Evolutionary conservation across 1,140 invertebrate genomes (phyloP), one percentile per base, ranked within the genome.

Genomic region (Panagrolaimus sp.): DNA sequence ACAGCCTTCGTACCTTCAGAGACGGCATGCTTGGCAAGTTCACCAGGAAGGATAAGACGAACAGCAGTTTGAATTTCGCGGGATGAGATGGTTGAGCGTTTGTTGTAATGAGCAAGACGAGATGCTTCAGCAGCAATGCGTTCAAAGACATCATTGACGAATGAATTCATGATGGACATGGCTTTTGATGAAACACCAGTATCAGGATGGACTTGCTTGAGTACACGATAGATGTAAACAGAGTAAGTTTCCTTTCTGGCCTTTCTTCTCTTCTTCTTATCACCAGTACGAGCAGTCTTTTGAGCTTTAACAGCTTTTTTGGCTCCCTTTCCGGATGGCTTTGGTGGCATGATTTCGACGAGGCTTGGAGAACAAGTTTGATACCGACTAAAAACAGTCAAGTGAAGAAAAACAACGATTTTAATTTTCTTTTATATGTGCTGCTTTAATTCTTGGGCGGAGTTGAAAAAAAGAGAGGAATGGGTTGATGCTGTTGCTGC

Each of bases 131-230:
- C 76, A 31, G 76, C 74, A 42, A 75, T 75, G 13, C 76, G 76
- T 57, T 79, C 76, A 57, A 75, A 75, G 48, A 75, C 74, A 48
- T 75, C 74, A 63, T 75, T 75, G 27, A 75, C 87, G 78, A 89
- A 89, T 65, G 87, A 87, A 73, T 89, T 88, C 87, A 89, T 88
- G 51, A 89, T 88, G 61, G 84, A 79, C 87, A 89, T 89, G 5
- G 87, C 87, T 72, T 87, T 87, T 46, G 79, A 82, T 27, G 86
- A 86, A 67, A 87, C 83, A 16, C 85, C 85, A 63, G 85, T 85
- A 72, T 75, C 74, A 11, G 76, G 74, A 42, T 75, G 74, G 31
- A 75, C 74, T 45, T 75, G 72, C 68, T 74, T 74, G 3, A 74
- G 31, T 9, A 74, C 72, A 47, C 72, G 72, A 68, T 74, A 74